Evolutionary conservation across 37 sponge, comb jelly and placozoan genomes (phyloP).

Genomic region (Hexactinellida sp.): DNA sequence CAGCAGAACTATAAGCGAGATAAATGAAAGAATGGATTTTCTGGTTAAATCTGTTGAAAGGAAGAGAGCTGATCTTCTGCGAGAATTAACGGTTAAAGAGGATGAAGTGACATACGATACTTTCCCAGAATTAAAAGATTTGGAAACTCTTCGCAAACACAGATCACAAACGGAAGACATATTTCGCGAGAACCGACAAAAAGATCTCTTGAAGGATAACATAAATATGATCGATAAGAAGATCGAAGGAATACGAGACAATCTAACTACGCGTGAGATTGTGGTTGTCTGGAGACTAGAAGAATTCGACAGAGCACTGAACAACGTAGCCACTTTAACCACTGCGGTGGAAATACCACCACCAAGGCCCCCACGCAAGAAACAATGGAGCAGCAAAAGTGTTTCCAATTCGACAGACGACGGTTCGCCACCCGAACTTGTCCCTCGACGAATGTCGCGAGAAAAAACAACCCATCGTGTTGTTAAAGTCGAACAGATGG

Average conservation of each 20-base stretch:
- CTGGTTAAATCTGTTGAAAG: neutral
- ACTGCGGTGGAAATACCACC: neutral
- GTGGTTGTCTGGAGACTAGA: neutral
- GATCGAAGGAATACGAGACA: neutral
- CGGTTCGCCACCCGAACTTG: neutral
- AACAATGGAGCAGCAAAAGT: neutral
- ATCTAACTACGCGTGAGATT: neutral
- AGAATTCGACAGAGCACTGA: neutral
- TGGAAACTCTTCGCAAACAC: neutral
- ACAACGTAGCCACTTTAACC: neutral
- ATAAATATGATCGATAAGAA: neutral
- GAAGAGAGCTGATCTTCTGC: neutral
- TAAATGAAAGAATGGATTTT: neutral
- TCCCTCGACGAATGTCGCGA: neutral
- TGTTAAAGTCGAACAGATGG: neutral
- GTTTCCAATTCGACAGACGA: neutral
- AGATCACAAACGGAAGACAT: neutral
- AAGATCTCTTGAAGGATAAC: neutral
- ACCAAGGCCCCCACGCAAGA: neutral
- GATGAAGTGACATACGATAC: neutral
- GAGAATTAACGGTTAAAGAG: neutral
- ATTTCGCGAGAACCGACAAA: neutral
- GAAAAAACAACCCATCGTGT: neutral
- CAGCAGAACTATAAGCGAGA: neutral
- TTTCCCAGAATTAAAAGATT: neutral